A percentile compares a stretch with the other conserved stretches of the same genome.
Evolutionary conservation across 2,113 vertebrate species (phyloP).

Genomic region (Notothenia coriiceps): DNA sequence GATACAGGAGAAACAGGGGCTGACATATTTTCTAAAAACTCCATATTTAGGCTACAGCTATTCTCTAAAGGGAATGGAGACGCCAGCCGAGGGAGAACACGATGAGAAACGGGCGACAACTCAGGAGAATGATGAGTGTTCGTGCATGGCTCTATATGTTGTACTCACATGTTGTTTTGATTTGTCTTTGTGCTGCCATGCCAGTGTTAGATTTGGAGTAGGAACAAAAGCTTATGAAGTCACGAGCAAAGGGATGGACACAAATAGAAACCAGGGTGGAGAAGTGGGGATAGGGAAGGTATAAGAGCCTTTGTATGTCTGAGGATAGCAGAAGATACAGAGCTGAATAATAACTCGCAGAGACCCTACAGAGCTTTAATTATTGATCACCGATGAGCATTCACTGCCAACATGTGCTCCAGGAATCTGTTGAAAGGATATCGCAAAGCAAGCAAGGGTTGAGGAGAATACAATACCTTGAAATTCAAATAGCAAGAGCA

Average conservation of each 20-base stretch:
- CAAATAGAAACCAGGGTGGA: conserved; percentile 22
- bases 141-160: background rate
- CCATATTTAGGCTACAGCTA: conserved; percentile 39
- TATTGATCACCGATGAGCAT: conserved; percentile 69
- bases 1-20: conserved; percentile 15
- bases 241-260: conserved; percentile 14
- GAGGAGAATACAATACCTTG: background rate
- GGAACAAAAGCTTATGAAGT: conserved; percentile 36
- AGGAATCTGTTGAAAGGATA: conserved; percentile 34
- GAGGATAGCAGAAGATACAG: conserved; percentile 55
- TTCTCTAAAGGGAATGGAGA: conserved; percentile 23
- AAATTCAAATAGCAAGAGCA: conserved; percentile 21
- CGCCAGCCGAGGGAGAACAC: conserved; percentile 12
- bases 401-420: conserved; percentile 31
- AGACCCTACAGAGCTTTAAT: conserved; percentile 70
- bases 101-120: background rate
- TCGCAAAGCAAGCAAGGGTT: background rate
- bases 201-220: conserved; percentile 10
- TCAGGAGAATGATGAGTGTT: background rate
- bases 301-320: conserved; percentile 31
- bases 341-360: conserved; percentile 69
- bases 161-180: conserved; percentile 3
- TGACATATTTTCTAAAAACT: conserved; percentile 24
- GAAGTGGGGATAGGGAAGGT: background rate
- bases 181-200: conserved; percentile 18